Evolutionary conservation across 2,888 invertebrate species (phyloP), one percentile per base, ranked within the genome.

Genomic region (Drosophila pseudotakahashii): DNA sequence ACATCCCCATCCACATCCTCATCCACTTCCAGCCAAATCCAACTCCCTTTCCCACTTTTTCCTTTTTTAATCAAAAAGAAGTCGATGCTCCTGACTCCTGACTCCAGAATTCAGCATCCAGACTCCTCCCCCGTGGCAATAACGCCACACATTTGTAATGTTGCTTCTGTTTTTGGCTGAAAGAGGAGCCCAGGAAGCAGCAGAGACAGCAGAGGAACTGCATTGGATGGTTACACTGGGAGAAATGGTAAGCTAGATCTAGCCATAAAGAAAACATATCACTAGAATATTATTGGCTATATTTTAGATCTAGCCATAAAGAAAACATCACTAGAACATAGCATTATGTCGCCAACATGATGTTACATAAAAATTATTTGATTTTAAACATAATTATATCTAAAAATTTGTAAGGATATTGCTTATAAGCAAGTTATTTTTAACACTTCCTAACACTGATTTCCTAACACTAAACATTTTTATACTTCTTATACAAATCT

Each of bases 71-170:
- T 89, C 89, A 90, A 90, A 77, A 78, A 85, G 62, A 59, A 68
- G 63, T 63, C 64, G 73, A 73, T 72, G 37, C 66, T 73, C 48
- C 67, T 50, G 80, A 62, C 63, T 63, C 48, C 63, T 34, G 44
- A 37, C 60, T 61, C 44, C 76, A 30, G 30, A 30, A 30, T 26
- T 26, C 26, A 26, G 26, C 7, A 7, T 26, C 26, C 30, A 26
- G 74, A 73, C 70, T 70, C 70, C 84, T 89, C 88, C 83, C 88
- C 88, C 84, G 75, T 87, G 89, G 89, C 90, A 90, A 89, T 90
- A 89, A 90, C 90, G 88, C 88, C 90, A 90, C 85, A 90, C 87
- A 89, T 89, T 89, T 88, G 89, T 89, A 90, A 90, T 87, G 78
- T 78, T 89, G 89, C 89, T 89, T 89, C 89, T 90, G 90, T 89